Evolutionary conservation across 2,797 vertebrate genomes (phyloP).

Genomic region (Pantherophis vulpinus): DNA sequence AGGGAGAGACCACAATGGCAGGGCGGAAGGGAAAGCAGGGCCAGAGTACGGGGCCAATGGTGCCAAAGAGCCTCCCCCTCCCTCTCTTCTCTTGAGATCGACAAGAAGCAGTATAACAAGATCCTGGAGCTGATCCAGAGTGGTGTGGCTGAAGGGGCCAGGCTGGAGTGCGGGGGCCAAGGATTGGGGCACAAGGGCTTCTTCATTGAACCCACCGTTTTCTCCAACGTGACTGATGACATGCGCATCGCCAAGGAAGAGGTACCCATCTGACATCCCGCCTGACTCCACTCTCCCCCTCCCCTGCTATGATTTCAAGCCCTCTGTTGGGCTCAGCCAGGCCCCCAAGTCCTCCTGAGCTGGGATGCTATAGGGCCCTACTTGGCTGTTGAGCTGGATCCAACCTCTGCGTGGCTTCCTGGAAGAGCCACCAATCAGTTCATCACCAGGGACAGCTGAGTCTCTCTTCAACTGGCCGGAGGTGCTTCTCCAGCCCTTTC

Average conservation of each 20-base stretch:
- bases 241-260: constrained; percentile 98
- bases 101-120: constrained; percentile 90
- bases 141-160: constrained; percentile 92
- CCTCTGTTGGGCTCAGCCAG: background rate
- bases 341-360: background rate
- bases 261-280: constrained; percentile 68
- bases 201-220: constrained; percentile 96
- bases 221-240: constrained; percentile 93
- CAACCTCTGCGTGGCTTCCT: background rate
- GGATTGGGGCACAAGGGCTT: constrained; percentile 89
- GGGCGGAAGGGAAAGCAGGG: background rate
- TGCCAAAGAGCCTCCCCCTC: background rate
- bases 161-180: constrained; percentile 95
- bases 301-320: too few species aligned
- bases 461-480: background rate
- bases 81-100: constrained; percentile 77
- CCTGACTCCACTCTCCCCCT: background rate
- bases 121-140: constrained; percentile 93
- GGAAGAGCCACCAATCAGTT: background rate
- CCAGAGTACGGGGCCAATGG: background rate
- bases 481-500: background rate
- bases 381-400: background rate
- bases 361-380: background rate
- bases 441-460: background rate
- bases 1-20: background rate